These are phyloP conservation scores for Fregata magnificens DNA, from an alignment of 2,113 vertebrate species.

Conservation along the genomic window DNA sequence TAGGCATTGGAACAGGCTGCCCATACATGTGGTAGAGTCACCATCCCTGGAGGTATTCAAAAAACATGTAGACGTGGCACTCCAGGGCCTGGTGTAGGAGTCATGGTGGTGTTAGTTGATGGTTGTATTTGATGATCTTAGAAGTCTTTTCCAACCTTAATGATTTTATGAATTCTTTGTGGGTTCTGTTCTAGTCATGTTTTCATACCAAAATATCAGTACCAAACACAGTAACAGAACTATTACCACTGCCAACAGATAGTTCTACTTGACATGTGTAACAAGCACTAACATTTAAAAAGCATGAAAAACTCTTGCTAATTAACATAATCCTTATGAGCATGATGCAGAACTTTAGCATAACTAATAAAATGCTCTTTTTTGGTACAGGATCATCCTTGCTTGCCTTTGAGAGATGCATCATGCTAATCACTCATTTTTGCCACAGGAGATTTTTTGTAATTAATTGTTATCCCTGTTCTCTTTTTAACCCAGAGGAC, in stretches of 20 bases:
- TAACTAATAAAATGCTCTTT: not conserved
- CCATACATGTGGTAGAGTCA: no score
- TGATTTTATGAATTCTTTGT: no score
- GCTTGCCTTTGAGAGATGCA: not conserved
- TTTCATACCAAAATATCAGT: not conserved
- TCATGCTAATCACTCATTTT: not conserved
- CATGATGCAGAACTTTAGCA: not conserved
- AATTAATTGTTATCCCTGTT: not conserved
- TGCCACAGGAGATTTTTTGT: not conserved
- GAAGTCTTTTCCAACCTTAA: no score
- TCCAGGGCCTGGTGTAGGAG: no score
- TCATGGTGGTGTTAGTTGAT: no score
- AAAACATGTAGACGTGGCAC: no score
- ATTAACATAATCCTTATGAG: not conserved
- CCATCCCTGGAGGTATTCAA: no score
- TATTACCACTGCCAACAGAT: not conserved
- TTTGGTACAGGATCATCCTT: not conserved
- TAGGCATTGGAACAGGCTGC: no score
- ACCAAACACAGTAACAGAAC: not conserved
- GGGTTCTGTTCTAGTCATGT: not conserved
- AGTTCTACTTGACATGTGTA: not conserved
- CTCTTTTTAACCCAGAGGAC: not conserved
- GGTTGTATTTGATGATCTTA: no score
- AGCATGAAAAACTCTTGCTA: not conserved
- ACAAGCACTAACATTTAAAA: not conserved